These are phyloP conservation scores for Muscina levida DNA, from an alignment of 2,888 invertebrate genomes.

Conservation along the genomic window DNA sequence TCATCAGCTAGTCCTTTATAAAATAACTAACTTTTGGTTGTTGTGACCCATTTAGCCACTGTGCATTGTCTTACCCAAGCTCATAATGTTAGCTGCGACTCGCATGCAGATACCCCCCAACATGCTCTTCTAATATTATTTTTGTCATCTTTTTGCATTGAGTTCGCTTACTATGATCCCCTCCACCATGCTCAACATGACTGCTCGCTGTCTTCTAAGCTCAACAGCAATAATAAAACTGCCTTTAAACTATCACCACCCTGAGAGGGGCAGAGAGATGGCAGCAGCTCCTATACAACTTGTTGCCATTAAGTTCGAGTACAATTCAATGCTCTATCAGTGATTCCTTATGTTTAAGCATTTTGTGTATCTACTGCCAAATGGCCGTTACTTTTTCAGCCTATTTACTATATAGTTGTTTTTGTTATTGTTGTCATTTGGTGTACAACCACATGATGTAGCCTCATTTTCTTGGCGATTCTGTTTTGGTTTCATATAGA, in stretches of 20 bases:
- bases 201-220: too few species aligned
- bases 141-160: too few species aligned
- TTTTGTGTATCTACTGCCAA: not conserved
- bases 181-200: slow-evolving; percentile 32
- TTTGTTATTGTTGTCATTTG: too few species aligned
- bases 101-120: too few species aligned
- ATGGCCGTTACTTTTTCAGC: slow-evolving; percentile 24
- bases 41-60: not conserved
- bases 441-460: too few species aligned
- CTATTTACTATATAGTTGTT: not conserved
- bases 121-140: too few species aligned
- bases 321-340: not conserved
- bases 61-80: not conserved
- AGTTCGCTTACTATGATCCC: too few species aligned
- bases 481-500: not conserved
- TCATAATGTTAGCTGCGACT: not conserved
- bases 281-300: too few species aligned
- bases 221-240: not conserved
- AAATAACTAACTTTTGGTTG: too few species aligned
- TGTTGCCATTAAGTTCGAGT: not conserved
- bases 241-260: too few species aligned
- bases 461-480: slow-evolving; percentile 9
- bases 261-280: too few species aligned
- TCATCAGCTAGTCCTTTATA: too few species aligned
- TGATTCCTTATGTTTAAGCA: not conserved